Conservation (phyloP, 2,888 invertebrate genomes). For the Sarcophaga subvicina region DNA sequence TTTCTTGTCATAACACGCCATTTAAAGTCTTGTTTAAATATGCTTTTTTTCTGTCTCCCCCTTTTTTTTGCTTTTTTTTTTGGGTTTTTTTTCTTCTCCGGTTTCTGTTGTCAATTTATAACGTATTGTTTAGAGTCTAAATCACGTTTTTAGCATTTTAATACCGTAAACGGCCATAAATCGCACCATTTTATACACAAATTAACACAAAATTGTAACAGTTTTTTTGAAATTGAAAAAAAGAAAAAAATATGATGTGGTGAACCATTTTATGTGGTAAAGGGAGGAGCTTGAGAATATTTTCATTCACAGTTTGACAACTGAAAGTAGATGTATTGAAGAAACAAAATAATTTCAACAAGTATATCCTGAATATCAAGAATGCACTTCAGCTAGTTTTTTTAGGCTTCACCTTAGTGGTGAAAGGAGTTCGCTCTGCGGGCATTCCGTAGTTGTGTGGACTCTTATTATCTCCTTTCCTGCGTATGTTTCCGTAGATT, state of each 20-base stretch:
- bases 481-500: no score
- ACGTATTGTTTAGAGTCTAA: conserved; percentile 23
- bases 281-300: background rate
- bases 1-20: conserved; percentile 44
- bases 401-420: no score
- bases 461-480: no score
- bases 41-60: conserved; percentile 26
- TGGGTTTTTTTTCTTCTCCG: conserved; percentile 2
- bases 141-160: conserved; percentile 49
- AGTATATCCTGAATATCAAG: no score
- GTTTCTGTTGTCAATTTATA: conserved; percentile 20
- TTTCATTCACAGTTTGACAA: background rate
- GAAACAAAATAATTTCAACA: no score
- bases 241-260: no score
- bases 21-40: conserved; percentile 13
- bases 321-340: no score
- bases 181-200: conserved; percentile 49
- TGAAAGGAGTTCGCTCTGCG: no score
- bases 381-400: no score
- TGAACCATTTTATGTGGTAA: background rate
- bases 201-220: conserved; percentile 27
- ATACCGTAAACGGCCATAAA: conserved; percentile 43
- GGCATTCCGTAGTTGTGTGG: no score
- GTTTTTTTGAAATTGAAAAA: background rate
- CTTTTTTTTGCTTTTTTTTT: background rate